Conservation (phyloP, 2,888 invertebrate genomes). For the Ormyrus pomaceus region DNA sequence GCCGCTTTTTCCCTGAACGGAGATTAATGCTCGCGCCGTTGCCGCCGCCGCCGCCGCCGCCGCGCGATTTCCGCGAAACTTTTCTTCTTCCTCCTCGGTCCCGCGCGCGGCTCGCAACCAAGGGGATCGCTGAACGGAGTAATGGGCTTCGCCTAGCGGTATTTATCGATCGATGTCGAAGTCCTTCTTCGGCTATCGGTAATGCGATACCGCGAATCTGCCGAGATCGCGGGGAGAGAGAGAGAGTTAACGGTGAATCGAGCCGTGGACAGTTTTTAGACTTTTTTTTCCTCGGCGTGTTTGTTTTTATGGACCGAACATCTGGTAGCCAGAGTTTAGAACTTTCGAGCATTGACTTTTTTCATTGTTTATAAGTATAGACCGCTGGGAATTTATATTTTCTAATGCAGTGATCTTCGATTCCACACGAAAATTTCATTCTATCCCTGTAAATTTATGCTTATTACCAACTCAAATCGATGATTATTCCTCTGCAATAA, state of each 20-base stretch:
- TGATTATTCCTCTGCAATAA: too few relatives aligned
- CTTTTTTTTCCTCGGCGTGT: background rate
- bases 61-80: conserved; percentile 49
- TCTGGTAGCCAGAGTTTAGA: too few relatives aligned
- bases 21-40: conserved; percentile 13
- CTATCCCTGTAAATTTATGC: too few relatives aligned
- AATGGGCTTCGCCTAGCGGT: conserved; percentile 19
- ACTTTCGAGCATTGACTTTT: too few relatives aligned
- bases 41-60: background rate
- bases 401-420: too few relatives aligned
- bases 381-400: too few relatives aligned
- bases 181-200: conserved; percentile 15
- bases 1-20: conserved; percentile 50
- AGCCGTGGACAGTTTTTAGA: background rate
- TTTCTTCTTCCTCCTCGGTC: conserved; percentile 24
- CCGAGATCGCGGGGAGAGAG: background rate
- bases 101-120: background rate
- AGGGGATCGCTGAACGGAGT: too few relatives aligned
- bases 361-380: too few relatives aligned
- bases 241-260: conserved; percentile 42
- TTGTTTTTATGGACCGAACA: background rate
- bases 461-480: too few relatives aligned
- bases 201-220: conserved; percentile 48
- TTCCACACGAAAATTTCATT: too few relatives aligned
- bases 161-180: conserved; percentile 18